Evolutionary conservation across 1,140 invertebrate genomes (phyloP).

Genomic region (Zaprionus lachaisei): DNA sequence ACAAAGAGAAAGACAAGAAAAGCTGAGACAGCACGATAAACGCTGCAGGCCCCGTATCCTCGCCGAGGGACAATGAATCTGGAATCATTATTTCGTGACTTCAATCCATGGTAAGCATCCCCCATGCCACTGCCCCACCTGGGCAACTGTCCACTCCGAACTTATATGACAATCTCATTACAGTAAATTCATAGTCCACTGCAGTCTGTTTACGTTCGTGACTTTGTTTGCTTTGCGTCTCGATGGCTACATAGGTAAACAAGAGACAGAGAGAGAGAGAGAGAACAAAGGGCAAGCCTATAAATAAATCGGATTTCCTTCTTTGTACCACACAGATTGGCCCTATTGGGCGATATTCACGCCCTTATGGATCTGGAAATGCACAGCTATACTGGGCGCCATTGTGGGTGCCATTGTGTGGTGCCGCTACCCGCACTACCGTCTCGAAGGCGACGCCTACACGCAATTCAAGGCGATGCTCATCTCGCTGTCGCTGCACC

Average conservation of each 20-base stretch:
- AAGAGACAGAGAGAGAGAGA: neutral
- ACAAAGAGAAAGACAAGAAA: neutral
- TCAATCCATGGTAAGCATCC: slow-evolving; percentile 92
- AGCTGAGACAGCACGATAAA: neutral
- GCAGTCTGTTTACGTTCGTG: slow-evolving; percentile 95
- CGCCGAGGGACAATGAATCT: slow-evolving; percentile 90
- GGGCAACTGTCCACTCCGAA: neutral
- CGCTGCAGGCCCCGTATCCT: slow-evolving; percentile 27
- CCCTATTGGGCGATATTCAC: slow-evolving; percentile 97
- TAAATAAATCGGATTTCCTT: neutral
- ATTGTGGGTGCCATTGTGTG: slow-evolving; percentile 96
- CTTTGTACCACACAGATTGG: slow-evolving; percentile 87
- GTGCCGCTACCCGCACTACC: slow-evolving; percentile 97
- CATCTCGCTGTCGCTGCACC: slow-evolving; percentile 95
- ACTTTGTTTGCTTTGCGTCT: slow-evolving; percentile 94
- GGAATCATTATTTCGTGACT: slow-evolving; percentile 95
- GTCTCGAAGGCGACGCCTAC: slow-evolving; percentile 97
- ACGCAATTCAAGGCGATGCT: slow-evolving; percentile 99
- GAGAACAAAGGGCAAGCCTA: neutral
- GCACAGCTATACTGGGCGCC: slow-evolving; percentile 94
- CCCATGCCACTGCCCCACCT: neutral
- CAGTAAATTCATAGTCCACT: slow-evolving; percentile 98
- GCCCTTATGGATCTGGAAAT: slow-evolving; percentile 98
- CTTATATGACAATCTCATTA: slow-evolving; percentile 63
- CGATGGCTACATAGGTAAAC: slow-evolving; percentile 89